A percentile compares a stretch with the other conserved stretches of the same genome.
These are phyloP conservation scores for Littorina saxatilis DNA, from an alignment of 1,140 invertebrate species.

Conservation along the genomic window DNA sequence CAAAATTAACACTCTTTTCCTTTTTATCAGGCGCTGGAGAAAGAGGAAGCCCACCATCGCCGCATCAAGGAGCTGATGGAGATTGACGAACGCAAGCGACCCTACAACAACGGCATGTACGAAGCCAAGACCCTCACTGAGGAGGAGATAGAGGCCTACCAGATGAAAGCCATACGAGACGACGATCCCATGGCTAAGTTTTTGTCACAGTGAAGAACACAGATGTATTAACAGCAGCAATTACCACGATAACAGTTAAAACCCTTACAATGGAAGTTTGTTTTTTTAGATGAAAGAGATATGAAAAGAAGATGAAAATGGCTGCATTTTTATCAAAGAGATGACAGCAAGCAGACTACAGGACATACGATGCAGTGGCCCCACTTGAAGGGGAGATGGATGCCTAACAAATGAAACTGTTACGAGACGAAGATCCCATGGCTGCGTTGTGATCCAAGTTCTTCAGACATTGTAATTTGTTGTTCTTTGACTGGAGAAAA, in stretches of 20 bases:
- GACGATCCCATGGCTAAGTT: constrained; percentile 91
- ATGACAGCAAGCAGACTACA: too few relatives aligned
- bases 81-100: constrained; percentile 91
- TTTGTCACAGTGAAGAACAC: constrained; percentile 42
- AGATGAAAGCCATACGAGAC: constrained; percentile 87
- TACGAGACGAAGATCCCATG: too few relatives aligned
- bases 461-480: too few relatives aligned
- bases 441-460: too few relatives aligned
- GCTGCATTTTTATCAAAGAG: too few relatives aligned
- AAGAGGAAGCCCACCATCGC: constrained; percentile 75
- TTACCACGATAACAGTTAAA: neutral
- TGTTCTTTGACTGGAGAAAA: too few relatives aligned
- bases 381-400: too few relatives aligned
- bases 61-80: constrained; percentile 82
- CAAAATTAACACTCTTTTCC: too few relatives aligned
- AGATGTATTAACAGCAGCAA: too few relatives aligned
- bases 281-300: neutral
- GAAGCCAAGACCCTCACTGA: constrained; percentile 89
- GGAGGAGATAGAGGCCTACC: constrained; percentile 95
- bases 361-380: too few relatives aligned
- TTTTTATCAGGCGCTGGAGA: constrained; percentile 63
- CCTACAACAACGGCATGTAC: constrained; percentile 92
- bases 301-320: neutral
- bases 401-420: too few relatives aligned
- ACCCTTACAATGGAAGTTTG: neutral